A percentile compares a stretch with the other conserved stretches of the same genome.
Evolutionary conservation across 1,140 invertebrate species (phyloP).

Genomic region (Drosophila equinoxialis): DNA sequence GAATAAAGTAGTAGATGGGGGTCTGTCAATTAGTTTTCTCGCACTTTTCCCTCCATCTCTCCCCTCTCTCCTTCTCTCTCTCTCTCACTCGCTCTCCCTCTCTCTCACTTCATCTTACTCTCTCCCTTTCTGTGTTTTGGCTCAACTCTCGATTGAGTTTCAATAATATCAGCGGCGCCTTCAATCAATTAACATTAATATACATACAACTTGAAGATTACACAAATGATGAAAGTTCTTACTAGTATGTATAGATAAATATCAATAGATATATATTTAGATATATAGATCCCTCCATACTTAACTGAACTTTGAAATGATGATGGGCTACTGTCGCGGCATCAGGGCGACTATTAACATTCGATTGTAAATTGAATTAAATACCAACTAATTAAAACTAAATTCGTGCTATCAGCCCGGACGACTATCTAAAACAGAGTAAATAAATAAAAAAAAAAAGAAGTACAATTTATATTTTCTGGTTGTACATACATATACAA

Average conservation of each 20-base stretch:
- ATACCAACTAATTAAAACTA: conserved; percentile 70
- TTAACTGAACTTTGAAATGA: conserved; percentile 45
- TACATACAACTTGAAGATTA: not conserved
- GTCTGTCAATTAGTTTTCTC: conserved; percentile 11
- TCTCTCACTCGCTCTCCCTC: too few species aligned
- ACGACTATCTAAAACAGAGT: conserved; percentile 34
- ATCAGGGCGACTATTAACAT: conserved; percentile 51
- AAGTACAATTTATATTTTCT: not conserved
- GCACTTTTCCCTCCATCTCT: not conserved
- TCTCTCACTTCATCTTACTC: too few species aligned
- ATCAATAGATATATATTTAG: not conserved
- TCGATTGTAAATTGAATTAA: conserved; percentile 71
- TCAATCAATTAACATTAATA: conserved; percentile 21
- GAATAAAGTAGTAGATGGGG: not conserved
- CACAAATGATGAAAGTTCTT: conserved; percentile 8
- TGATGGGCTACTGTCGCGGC: not conserved
- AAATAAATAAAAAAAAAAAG: too few species aligned
- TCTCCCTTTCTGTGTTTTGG: too few species aligned
- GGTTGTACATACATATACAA: not conserved
- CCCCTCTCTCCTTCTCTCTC: too few species aligned
- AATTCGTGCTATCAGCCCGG: conserved; percentile 46
- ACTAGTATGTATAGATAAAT: not conserved
- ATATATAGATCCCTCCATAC: conserved; percentile 21
- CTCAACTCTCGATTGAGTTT: not conserved
- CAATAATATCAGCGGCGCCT: conserved; percentile 6